Base-by-base conservation (phyloP, 2,888 invertebrate genomes). In the Erannis defoliaria region DNA sequence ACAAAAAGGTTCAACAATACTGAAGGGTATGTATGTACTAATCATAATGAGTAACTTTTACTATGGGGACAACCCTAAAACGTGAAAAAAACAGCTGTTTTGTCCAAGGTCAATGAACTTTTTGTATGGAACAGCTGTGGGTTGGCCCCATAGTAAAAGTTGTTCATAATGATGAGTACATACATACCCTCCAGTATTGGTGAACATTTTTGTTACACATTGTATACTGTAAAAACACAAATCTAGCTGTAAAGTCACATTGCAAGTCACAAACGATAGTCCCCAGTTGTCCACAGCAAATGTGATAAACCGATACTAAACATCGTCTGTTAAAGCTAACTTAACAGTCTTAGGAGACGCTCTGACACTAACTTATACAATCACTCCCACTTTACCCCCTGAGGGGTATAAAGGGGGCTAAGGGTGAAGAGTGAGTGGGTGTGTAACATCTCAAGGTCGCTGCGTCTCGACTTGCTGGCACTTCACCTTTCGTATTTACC, bases 371-470 rank as follows among this genome's bases (percentile, higher is more conserved):
- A 51, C 46, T 62, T 48, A 46, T 16, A 62, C 46, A 56, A 55
- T 19, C 4, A 3, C 1, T 16, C 35, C 42, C 31, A 53, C 37
- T 33, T 9, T 33, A 16, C 14, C 33, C 40, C 46, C 14, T 40
- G 12, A 35, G 42, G 62, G 56, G 62, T 62, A 62, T 54, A 55
- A 55, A 23, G 51, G 58, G 53, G 60, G 66, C 66, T 26, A 38
- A 35, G 21, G 50, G 37, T 10, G 56, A 62, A 63, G 59, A 62
- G 59, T 55, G 66, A 67, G 64, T 68, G 70, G 74, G 79, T 85
- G 79, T 89, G 88, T 85, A 85, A 80, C 76, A 74, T 82, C 78
- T 83, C 86, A 90, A 88, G 89, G 90, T 89, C 86, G 77, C 67
- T 69, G 77, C 77, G 81, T 81, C 78, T 75, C 70, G 79, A 66